Conservation (phyloP, 2,888 invertebrate genomes). For the Drosophila phalerata region DNA sequence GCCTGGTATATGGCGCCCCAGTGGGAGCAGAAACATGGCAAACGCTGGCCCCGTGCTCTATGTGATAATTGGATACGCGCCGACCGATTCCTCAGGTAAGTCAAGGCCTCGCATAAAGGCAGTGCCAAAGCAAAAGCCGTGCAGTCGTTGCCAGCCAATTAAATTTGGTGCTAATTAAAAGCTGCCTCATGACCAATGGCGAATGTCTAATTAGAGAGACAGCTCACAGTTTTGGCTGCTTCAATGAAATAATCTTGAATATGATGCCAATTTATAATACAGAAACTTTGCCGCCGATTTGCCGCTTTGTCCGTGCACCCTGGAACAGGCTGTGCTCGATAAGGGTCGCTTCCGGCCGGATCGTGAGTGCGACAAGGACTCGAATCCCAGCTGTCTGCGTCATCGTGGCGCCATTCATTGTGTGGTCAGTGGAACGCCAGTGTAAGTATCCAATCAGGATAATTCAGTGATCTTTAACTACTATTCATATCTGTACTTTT, state of each 20-base stretch:
- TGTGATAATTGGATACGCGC: slow-evolving; percentile 96
- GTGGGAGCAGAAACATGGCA: slow-evolving; percentile 93
- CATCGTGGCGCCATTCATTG: slow-evolving; percentile 97
- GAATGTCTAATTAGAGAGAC: slow-evolving; percentile 58
- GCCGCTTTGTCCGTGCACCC: slow-evolving; percentile 95
- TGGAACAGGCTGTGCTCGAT: slow-evolving; percentile 95
- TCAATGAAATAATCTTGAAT: slow-evolving; percentile 22
- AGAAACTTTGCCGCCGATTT: slow-evolving; percentile 95
- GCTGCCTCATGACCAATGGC: slow-evolving; percentile 31
- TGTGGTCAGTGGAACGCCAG: slow-evolving; percentile 95
- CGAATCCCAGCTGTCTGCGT: slow-evolving; percentile 94
- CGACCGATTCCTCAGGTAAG: slow-evolving; percentile 89
- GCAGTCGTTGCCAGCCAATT: slow-evolving; percentile 37
- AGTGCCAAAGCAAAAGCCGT: too few species aligned
- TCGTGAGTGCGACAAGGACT: slow-evolving; percentile 95
- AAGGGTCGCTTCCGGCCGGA: slow-evolving; percentile 97
- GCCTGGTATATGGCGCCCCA: slow-evolving; percentile 97
- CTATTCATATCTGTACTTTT: neutral
- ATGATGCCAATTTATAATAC: slow-evolving; percentile 40
- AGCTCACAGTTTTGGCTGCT: neutral
- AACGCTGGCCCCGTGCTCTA: slow-evolving; percentile 92
- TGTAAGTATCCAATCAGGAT: slow-evolving; percentile 87
- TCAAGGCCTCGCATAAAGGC: slow-evolving; percentile 3
- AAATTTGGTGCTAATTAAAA: slow-evolving; percentile 67
- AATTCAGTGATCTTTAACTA: neutral